Percentiles rank a stretch among this genome's conserved stretches.
Conservation (phyloP, 2,888 invertebrate genomes). For the Apotomis turbidana region DNA sequence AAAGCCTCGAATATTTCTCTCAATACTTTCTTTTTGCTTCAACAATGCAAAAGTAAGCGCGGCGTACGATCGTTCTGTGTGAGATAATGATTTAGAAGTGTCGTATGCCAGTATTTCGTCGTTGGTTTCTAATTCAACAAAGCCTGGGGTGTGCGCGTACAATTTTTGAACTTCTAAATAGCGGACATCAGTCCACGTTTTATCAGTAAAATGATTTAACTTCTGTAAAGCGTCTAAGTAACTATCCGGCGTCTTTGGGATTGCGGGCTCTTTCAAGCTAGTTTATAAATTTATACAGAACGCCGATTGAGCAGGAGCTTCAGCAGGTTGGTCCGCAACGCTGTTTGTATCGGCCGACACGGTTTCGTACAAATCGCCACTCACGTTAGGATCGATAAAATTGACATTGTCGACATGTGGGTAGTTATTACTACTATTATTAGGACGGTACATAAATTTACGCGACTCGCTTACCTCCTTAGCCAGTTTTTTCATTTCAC, state of each 20-base stretch:
- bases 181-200: constrained; percentile 2
- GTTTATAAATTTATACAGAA: neutral
- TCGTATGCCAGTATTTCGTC: neutral
- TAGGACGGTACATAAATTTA: neutral
- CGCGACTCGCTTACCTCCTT: constrained; percentile 3
- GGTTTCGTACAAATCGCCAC: neutral
- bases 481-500: constrained; percentile 20
- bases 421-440: neutral
- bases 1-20: neutral
- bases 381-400: neutral
- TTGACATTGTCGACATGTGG: neutral
- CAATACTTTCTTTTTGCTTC: neutral
- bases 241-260: neutral
- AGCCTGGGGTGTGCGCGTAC: neutral
- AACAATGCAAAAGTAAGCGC: neutral
- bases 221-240: neutral
- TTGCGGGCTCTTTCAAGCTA: neutral
- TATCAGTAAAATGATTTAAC: neutral
- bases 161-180: constrained; percentile 1
- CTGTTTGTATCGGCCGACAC: neutral
- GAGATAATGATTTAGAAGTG: neutral
- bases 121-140: neutral
- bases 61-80: neutral
- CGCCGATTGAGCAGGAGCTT: neutral
- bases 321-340: neutral